These are phyloP conservation scores for Brachyalestes nurse DNA, from an alignment of 2,797 vertebrate species.

Conservation along the genomic window DNA sequence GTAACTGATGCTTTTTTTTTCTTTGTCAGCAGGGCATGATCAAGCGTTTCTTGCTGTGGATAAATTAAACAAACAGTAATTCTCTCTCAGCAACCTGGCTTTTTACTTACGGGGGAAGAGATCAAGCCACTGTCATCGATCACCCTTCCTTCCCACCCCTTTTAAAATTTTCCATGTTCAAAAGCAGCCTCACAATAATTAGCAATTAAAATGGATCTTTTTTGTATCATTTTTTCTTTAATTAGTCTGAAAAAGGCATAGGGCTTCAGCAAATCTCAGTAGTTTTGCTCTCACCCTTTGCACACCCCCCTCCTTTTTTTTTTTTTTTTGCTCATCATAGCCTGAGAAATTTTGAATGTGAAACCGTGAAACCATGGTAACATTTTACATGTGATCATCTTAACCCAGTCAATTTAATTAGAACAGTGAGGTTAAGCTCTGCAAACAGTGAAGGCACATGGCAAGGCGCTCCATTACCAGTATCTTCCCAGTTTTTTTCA, in stretches of 20 bases:
- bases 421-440: conserved; percentile 25
- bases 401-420: conserved; percentile 45
- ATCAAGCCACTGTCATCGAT: conserved; percentile 65
- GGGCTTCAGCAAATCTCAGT: conserved; percentile 63
- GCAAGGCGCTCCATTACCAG: not conserved
- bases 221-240: conserved; percentile 72
- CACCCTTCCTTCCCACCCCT: conserved; percentile 31
- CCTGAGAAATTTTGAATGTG: conserved; percentile 39
- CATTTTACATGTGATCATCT: conserved; percentile 54
- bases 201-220: conserved; percentile 79
- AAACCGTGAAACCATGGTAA: conserved; percentile 64
- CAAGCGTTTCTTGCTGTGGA: conserved; percentile 43
- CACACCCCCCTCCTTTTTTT: conserved; percentile 25
- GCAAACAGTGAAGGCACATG: conserved; percentile 11
- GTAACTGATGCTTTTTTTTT: conserved; percentile 39
- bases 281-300: conserved; percentile 44
- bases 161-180: conserved; percentile 71
- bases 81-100: conserved; percentile 27
- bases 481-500: not conserved
- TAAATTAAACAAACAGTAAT: conserved; percentile 56
- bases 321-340: conserved; percentile 21
- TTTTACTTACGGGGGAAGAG: conserved; percentile 39
- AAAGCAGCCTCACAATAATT: conserved; percentile 72
- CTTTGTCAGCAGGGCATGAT: conserved; percentile 50
- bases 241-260: conserved; percentile 74